A percentile compares a stretch with the other conserved stretches of the same genome.
Conservation (phyloP, 2,888 invertebrate species). For the Fragum whitleyi region DNA sequence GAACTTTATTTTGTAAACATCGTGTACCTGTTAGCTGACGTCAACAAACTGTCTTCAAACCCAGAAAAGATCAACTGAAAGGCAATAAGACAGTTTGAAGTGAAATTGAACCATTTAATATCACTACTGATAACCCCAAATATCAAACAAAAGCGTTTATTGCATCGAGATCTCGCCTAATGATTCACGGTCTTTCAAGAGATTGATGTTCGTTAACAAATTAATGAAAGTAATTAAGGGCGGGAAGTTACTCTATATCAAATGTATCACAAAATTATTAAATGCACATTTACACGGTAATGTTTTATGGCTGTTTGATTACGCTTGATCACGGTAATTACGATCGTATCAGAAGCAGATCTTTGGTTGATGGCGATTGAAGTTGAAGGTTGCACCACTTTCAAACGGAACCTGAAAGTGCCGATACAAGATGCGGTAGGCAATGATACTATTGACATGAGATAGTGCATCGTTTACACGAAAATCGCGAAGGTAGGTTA, state of each 20-base stretch:
- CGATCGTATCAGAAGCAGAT: slow-evolving; percentile 26
- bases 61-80: neutral
- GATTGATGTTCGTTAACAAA: neutral
- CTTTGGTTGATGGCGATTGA: slow-evolving; percentile 10
- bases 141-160: slow-evolving; percentile 4
- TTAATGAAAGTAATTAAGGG: slow-evolving; percentile 17
- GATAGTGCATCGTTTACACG: too few relatives aligned
- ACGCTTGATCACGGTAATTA: slow-evolving; percentile 40
- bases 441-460: neutral
- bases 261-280: slow-evolving; percentile 9
- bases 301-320: slow-evolving; percentile 53
- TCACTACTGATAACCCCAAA: neutral
- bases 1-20: too few relatives aligned
- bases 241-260: slow-evolving; percentile 18
- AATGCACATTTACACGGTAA: slow-evolving; percentile 18
- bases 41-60: neutral
- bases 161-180: neutral
- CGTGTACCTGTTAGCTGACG: neutral
- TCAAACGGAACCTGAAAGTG: slow-evolving; percentile 16
- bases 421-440: neutral
- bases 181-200: slow-evolving; percentile 9
- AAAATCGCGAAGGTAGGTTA: too few relatives aligned
- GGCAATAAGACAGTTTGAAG: neutral
- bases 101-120: slow-evolving; percentile 1
- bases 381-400: neutral